Base-by-base conservation (phyloP, 1,140 invertebrate genomes). In the Drosophila sproati region DNA sequence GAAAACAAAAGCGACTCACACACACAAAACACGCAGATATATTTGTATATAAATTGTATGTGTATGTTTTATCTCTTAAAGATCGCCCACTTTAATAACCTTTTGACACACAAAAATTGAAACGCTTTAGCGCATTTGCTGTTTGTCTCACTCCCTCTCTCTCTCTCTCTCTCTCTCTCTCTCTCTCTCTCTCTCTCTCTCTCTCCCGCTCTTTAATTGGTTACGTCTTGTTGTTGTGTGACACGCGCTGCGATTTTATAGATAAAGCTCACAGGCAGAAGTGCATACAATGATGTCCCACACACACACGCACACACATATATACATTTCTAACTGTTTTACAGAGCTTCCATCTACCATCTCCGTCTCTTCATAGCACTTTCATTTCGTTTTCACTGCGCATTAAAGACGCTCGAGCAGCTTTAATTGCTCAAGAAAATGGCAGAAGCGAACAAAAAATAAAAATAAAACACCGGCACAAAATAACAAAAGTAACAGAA, bases 341-440 rank as follows among this genome's bases (percentile, higher is more conserved):
- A 5, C 7, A 37, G 5, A 37, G 35, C 35, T 37, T 7, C 39
- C 68, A 63, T 70, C 77, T 68, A 72, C 76, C 68, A 55, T 76
- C 50, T 70, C 59, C 59, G 50, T 54, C 73, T 52, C 50, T 69
- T 59, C 1, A 20, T 50, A 77, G 67, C 83, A 88, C 83, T 88
- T 88, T 88, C 83, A 88, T 88, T 88, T 88, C 61, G 77, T 78
- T 88, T 88, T 88, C 83, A 88, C 83, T 88, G 77, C 73, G 85
- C 85, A 88, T 89, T 89, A 83, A 88, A 83, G 73, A 82, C 83
- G 77, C 73, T 88, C 82, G 85, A 88, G 77, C 80, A 80, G 85
- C 85, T 88, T 88, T 88, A 88, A 88, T 88, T 88, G 85, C 80
- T 76, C 52, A 80, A 80, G 68, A 85, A 73, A 77, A 77, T 63